phyloP scores from a whole-genome alignment of 1,140 invertebrate genomes.

The Conopomorpha cramerella region DNA sequence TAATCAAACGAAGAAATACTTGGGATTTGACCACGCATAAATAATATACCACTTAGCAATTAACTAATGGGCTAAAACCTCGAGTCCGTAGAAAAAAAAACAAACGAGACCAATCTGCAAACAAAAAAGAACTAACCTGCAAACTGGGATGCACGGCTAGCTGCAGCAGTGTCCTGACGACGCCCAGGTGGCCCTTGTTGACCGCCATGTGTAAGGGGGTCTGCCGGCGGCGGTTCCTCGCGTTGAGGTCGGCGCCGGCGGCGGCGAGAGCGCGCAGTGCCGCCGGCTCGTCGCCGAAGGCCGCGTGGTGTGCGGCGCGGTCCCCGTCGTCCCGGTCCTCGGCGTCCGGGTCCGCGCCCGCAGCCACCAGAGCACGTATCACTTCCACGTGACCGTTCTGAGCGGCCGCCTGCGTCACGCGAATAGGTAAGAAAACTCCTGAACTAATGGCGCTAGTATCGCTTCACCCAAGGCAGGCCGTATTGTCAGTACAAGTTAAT shows the following conservation, averaged over 20 bases:
- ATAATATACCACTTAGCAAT: too few relatives aligned
- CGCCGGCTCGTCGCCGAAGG: conserved; percentile 92
- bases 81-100: too few relatives aligned
- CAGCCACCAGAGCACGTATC: conserved; percentile 84
- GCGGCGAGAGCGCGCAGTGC: conserved; percentile 83
- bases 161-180: conserved; percentile 88
- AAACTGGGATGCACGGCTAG: conserved; percentile 92
- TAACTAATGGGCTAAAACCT: too few relatives aligned
- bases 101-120: too few relatives aligned
- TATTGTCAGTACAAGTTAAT: too few relatives aligned
- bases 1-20: too few relatives aligned
- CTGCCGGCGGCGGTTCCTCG: conserved; percentile 92
- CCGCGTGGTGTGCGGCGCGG: conserved; percentile 94
- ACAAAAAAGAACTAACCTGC: conserved; percentile 86
- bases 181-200: conserved; percentile 93
- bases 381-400: conserved; percentile 97
- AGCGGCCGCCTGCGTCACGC: conserved; percentile 84
- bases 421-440: too few relatives aligned
- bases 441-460: too few relatives aligned
- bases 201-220: conserved; percentile 96
- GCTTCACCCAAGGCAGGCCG: too few relatives aligned
- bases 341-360: conserved; percentile 90
- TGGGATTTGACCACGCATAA: too few relatives aligned
- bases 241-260: conserved; percentile 93
- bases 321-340: conserved; percentile 98